A percentile compares a stretch with the other conserved stretches of the same genome.
Conservation (phyloP, 2,888 invertebrate species). For the Galeopsomyia nigrocyanea region DNA sequence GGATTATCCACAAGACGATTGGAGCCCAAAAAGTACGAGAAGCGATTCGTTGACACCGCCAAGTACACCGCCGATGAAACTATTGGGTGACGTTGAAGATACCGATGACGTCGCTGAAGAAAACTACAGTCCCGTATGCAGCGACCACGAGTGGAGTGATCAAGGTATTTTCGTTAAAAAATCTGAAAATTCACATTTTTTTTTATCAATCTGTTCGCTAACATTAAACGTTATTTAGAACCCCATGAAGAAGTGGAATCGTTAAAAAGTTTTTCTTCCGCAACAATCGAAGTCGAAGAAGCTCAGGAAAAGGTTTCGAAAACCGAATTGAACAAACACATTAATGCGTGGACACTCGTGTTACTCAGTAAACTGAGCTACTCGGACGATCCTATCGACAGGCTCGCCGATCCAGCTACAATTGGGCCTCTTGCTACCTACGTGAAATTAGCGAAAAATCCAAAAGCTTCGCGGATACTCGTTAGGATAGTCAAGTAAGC, state of each 20-base stretch:
- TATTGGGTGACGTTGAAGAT: slow-evolving; percentile 53
- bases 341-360: slow-evolving; percentile 55
- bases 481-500: slow-evolving; percentile 47
- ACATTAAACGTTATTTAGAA: slow-evolving; percentile 39
- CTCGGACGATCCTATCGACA: slow-evolving; percentile 57
- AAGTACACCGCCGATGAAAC: slow-evolving; percentile 62
- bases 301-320: slow-evolving; percentile 44
- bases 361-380: slow-evolving; percentile 59
- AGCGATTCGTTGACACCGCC: slow-evolving; percentile 70
- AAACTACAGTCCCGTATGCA: slow-evolving; percentile 76
- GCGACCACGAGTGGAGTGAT: slow-evolving; percentile 70
- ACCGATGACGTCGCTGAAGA: slow-evolving; percentile 57
- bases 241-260: slow-evolving; percentile 59
- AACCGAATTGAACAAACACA: slow-evolving; percentile 49
- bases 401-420: slow-evolving; percentile 59
- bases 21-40: slow-evolving; percentile 72
- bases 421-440: slow-evolving; percentile 60
- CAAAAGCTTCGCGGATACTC: slow-evolving; percentile 67
- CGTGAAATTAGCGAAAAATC: slow-evolving; percentile 57
- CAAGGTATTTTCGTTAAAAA: slow-evolving; percentile 49
- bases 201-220: background rate
- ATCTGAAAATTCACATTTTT: slow-evolving; percentile 1
- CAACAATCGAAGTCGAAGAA: slow-evolving; percentile 53
- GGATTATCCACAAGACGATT: slow-evolving; percentile 68
- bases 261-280: slow-evolving; percentile 57